These are phyloP conservation scores for Drosophila tanythrix DNA, from an alignment of 2,888 invertebrate species.

Conservation along the genomic window DNA sequence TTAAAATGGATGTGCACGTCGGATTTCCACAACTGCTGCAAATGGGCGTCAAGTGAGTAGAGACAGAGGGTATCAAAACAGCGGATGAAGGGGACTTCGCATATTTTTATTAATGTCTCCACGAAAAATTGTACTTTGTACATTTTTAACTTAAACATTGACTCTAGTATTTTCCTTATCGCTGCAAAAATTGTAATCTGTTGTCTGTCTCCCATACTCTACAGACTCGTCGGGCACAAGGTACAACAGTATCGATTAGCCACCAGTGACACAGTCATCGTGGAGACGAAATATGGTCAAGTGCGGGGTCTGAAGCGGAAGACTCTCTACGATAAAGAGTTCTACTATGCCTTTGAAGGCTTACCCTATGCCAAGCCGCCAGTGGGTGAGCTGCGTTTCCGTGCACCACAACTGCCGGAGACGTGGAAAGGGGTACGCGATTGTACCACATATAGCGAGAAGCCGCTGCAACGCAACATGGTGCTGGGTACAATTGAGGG, in stretches of 20 bases:
- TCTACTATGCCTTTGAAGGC: conserved; percentile 82
- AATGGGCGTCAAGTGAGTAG: conserved; percentile 61
- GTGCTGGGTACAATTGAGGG: conserved; percentile 82
- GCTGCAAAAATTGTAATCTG: conserved; percentile 1
- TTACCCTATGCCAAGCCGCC: conserved; percentile 84
- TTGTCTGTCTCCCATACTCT: neutral
- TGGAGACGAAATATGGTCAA: conserved; percentile 75
- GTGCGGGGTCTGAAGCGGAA: conserved; percentile 76
- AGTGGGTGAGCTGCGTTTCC: conserved; percentile 80
- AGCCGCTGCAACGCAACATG: conserved; percentile 81
- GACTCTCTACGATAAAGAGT: conserved; percentile 71
- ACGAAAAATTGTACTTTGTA: neutral
- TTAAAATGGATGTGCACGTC: conserved; percentile 56
- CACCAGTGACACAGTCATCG: conserved; percentile 70
- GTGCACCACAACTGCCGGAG: conserved; percentile 84
- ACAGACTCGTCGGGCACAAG: conserved; percentile 71
- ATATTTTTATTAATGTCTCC: neutral
- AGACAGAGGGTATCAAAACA: neutral
- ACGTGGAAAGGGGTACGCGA: conserved; percentile 85
- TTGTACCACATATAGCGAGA: conserved; percentile 79
- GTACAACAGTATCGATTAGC: conserved; percentile 71
- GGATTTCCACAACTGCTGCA: conserved; percentile 57
- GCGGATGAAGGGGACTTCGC: neutral
- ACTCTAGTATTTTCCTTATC: neutral
- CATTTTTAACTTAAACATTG: conserved; percentile 28